Base-by-base conservation (phyloP, 2,888 invertebrate species). In the Tipula confusa region DNA sequence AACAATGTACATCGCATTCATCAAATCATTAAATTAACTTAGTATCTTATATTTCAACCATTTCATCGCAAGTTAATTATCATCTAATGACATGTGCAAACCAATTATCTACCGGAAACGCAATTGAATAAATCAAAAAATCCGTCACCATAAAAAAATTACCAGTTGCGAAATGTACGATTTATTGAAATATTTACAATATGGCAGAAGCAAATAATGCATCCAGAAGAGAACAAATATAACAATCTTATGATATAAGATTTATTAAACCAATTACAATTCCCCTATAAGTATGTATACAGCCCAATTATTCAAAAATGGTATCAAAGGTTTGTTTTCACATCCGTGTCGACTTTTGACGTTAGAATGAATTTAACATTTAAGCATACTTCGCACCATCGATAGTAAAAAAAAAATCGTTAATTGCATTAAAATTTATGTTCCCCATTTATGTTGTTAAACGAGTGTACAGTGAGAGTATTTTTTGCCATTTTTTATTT, bases 401-500 rank as follows among this genome's bases (percentile, higher is more conserved):
- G 15, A 43, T 64, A n/a, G n/a, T n/a, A n/a, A n/a, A n/a, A n/a
- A 64, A 18, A 9, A 64, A 64, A 24, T 64, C 24, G 64, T 64
- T 24, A 64, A 64, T 64, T 64, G 64, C 64, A 18, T 64, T 64
- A 64, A 64, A 64, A 64, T 64, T 64, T 64, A 64, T 64, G 64
- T 64, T 43, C 43, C n/a, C 43, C 43, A 43, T 43, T 15, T 43
- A 4, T 15, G 15, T 7, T 43, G 15, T n/a, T n/a, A n/a, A n/a
- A n/a, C n/a, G n/a, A n/a, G n/a, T n/a, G n/a, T n/a, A n/a, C 2
- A 33, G 33, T 6, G 43, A 6, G 43, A 43, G 18, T 43, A 43
- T 43, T 43, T 43, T 64, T 18, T 9, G 18, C 48, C 48, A 18
- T 18, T 48, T n/a, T 48, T 18, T 24, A 24, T 64, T 64, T 64